Conservation (phyloP, 2,113 vertebrate genomes). For the Etheostoma cragini region DNA sequence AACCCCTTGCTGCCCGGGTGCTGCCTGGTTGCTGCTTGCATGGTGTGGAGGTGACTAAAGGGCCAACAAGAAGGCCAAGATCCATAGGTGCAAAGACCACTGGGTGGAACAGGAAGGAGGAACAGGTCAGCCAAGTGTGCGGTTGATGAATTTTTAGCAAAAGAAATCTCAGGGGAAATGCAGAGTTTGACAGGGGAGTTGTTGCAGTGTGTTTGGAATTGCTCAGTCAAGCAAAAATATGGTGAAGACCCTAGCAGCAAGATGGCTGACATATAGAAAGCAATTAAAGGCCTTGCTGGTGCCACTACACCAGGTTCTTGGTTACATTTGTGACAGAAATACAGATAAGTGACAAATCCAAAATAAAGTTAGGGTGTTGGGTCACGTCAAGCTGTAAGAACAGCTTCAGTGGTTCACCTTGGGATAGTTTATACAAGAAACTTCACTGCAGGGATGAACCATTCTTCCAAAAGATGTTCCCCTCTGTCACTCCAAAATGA, state of each 20-base stretch:
- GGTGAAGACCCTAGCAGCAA: not conserved
- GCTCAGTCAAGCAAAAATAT: conserved; percentile 27
- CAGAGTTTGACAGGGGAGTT: conserved; percentile 11
- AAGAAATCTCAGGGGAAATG: conserved; percentile 21
- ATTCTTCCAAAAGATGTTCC: not conserved
- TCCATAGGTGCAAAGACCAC: conserved; percentile 24
- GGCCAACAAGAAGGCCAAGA: not conserved
- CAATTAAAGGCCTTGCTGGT: conserved; percentile 27
- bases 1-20: conserved; percentile 20
- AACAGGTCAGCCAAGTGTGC: conserved; percentile 43
- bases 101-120: not conserved
- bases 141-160: conserved; percentile 21
- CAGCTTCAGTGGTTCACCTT: not conserved
- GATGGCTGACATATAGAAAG: conserved; percentile 16
- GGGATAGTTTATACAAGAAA: not conserved
- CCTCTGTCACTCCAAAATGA: not conserved
- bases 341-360: not conserved
- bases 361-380: not conserved
- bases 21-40: conserved; percentile 8
- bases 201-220: conserved; percentile 15
- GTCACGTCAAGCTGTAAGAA: not conserved
- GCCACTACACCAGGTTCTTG: not conserved
- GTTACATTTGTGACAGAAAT: conserved; percentile 14
- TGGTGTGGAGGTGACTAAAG: conserved; percentile 17
- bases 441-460: not conserved